These are phyloP conservation scores for Carpatolechia fugitivella DNA, from an alignment of 2,888 invertebrate species.

Conservation along the genomic window DNA sequence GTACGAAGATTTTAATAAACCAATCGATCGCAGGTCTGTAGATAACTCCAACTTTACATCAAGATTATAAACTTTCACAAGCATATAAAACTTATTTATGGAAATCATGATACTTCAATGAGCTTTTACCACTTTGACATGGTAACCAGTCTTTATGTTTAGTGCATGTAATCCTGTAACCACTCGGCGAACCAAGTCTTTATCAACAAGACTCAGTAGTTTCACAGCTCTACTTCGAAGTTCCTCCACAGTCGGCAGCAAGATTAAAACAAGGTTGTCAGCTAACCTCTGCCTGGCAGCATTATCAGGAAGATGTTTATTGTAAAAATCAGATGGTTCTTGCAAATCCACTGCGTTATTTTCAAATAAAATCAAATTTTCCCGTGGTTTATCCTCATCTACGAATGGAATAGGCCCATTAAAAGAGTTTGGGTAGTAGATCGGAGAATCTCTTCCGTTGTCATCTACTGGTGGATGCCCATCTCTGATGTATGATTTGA, in stretches of 20 bases:
- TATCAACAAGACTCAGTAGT: conserved; percentile 85
- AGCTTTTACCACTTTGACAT: background rate
- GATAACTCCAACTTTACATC: too few relatives aligned
- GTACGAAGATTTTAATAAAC: too few relatives aligned
- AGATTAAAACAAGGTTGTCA: conserved; percentile 14
- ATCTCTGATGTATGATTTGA: conserved; percentile 20
- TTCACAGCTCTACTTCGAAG: conserved; percentile 86
- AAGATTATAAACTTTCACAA: too few relatives aligned
- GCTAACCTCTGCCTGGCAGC: conserved; percentile 23
- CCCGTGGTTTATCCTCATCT: conserved; percentile 19
- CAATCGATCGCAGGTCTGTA: too few relatives aligned
- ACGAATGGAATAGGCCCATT: conserved; percentile 30
- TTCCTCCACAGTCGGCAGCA: conserved; percentile 12
- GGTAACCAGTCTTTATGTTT: background rate
- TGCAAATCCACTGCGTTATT: conserved; percentile 29
- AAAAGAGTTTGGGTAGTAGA: conserved; percentile 29
- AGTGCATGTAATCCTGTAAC: background rate
- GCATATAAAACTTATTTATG: too few relatives aligned
- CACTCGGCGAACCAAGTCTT: conserved; percentile 83
- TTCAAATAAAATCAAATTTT: conserved; percentile 22
- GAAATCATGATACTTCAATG: background rate
- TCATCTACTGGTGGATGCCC: conserved; percentile 81
- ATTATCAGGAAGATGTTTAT: conserved; percentile 65
- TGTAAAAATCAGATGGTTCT: conserved; percentile 86
- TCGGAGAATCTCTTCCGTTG: conserved; percentile 85